Base-by-base conservation (phyloP, 2,797 vertebrate species). In the Natrix natrix region DNA sequence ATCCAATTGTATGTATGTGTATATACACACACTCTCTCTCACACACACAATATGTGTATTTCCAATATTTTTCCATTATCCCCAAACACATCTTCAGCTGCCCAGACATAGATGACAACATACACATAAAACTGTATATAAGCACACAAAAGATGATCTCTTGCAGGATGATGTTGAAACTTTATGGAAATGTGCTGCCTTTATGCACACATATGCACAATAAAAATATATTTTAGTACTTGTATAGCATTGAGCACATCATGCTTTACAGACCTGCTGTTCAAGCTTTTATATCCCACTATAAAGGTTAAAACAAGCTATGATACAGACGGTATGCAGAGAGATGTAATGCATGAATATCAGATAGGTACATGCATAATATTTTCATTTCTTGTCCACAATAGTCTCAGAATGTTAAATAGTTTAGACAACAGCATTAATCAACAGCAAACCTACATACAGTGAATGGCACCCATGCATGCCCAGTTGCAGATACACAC, bases 401-500 rank as follows among this genome's bases (percentile, higher is more conserved):
- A 55, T 86, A 54, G 61, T n/a, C 5, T 26, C 48, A 83, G n/a
- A 54, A 20, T 48, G 32, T 59, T n/a, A 56, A 16, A 61, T 14
- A 20, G 56, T 32, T 88, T 61, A 57, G 88, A 37, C 89, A 24
- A 48, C 66, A n/a, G 69, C 86, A 61, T 86, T 63, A 63, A 89
- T 88, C 90, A 93, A 91, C 55, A 88, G 87, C 20, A 20, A 69
- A 54, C n/a, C 93, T 24, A 92, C 93, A 95, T 94, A 95, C 95
- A 94, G 95, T 20, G 69, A 87, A 78, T 14, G 91, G 87, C 52
- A 22, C 69, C 86, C 59, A 89, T 91, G 48, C 83, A 91, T 60
- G 86, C 83, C 69, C 93, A 90, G 87, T 89, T 90, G 61, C 93
- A 95, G 93, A 92, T 91, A 92, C 92, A 93, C 93, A 94, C 86